A percentile compares a stretch with the other conserved stretches of the same genome.
Evolutionary conservation across 2,888 invertebrate species (phyloP).

Genomic region (Eupithecia inturbata): DNA sequence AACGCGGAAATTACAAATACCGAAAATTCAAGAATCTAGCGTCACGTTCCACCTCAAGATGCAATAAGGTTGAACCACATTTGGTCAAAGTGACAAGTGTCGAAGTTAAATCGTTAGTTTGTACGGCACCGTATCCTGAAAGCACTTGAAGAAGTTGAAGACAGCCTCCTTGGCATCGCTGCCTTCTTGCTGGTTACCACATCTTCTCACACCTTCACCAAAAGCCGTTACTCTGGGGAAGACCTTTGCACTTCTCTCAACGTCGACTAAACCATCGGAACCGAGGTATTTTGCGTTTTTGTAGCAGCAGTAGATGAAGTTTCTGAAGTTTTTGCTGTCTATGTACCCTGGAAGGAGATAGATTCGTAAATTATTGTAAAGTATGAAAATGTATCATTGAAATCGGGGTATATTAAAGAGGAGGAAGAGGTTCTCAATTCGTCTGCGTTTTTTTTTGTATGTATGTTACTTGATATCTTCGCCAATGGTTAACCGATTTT

Average conservation of each 20-base stretch:
- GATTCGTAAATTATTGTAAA: neutral
- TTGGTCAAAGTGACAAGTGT: neutral
- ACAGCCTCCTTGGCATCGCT: slow-evolving; percentile 21
- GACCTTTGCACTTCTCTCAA: slow-evolving; percentile 16
- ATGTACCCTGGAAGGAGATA: slow-evolving; percentile 29
- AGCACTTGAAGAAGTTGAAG: slow-evolving; percentile 40
- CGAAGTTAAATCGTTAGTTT: slow-evolving; percentile 14
- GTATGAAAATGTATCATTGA: no score
- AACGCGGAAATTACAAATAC: no score
- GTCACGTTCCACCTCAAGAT: neutral
- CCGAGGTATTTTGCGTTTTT: slow-evolving; percentile 20
- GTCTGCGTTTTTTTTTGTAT: no score
- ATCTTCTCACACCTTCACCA: slow-evolving; percentile 24
- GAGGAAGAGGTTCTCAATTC: no score
- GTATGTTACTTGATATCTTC: no score
- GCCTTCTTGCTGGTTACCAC: slow-evolving; percentile 19
- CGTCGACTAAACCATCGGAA: slow-evolving; percentile 28
- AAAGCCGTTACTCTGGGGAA: slow-evolving; percentile 26
- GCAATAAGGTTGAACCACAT: neutral
- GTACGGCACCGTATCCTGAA: slow-evolving; percentile 33
- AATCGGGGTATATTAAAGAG: no score
- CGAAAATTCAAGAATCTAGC: no score
- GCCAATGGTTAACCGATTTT: no score
- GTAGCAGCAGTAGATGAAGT: slow-evolving; percentile 37
- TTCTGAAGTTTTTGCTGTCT: slow-evolving; percentile 31